Evolutionary conservation across 2,113 vertebrate genomes (phyloP).

Genomic region (Hypocryptadius cinnamomeus): DNA sequence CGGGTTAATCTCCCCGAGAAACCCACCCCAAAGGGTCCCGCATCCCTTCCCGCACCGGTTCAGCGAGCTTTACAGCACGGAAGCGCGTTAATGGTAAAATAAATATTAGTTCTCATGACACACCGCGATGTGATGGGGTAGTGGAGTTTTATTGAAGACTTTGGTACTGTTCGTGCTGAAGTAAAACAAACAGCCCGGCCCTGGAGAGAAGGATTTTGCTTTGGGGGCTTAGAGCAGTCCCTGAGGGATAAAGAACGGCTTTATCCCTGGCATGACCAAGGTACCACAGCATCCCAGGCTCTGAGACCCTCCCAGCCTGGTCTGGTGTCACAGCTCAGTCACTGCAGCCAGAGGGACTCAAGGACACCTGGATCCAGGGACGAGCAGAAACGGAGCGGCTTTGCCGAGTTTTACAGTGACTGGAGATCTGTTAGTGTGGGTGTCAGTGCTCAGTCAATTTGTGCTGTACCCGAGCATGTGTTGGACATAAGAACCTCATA

Average conservation of each 20-base stretch:
- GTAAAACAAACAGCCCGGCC: neutral
- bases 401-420: neutral
- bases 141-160: neutral
- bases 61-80: too few species aligned
- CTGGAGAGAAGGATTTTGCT: neutral
- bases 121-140: neutral
- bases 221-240: neutral
- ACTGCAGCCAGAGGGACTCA: neutral
- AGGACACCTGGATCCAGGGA: neutral
- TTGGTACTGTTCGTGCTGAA: neutral
- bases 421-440: neutral
- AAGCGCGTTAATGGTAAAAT: neutral
- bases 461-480: neutral
- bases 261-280: neutral
- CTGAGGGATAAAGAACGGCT: neutral
- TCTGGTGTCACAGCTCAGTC: neutral
- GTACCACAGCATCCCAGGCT: neutral
- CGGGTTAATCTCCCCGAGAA: too few species aligned
- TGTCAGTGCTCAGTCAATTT: neutral
- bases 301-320: neutral
- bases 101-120: neutral
- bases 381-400: rapidly evolving
- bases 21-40: neutral
- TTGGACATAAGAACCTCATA: neutral
- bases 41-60: rapidly evolving